Evolutionary conservation across 2,797 vertebrate genomes (phyloP).

Genomic region (Liparis tanakae): DNA sequence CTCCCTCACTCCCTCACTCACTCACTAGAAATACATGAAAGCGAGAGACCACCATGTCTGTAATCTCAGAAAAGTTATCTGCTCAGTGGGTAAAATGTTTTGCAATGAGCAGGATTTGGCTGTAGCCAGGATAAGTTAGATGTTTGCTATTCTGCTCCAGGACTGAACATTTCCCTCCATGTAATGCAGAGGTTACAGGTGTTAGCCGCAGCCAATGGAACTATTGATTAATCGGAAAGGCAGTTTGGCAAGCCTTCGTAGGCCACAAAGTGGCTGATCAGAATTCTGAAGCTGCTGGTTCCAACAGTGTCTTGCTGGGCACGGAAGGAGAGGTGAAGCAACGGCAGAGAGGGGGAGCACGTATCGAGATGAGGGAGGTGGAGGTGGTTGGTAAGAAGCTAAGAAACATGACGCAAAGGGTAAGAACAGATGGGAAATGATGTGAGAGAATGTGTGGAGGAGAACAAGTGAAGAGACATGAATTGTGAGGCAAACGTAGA

Average conservation of each 20-base stretch:
- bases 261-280: constrained; percentile 83
- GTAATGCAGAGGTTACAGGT: constrained; percentile 78
- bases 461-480: constrained; percentile 54
- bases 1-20: constrained; percentile 36
- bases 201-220: constrained; percentile 78
- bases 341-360: constrained; percentile 46
- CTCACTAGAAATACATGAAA: constrained; percentile 36
- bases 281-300: constrained; percentile 75
- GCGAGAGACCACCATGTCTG: constrained; percentile 47
- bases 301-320: constrained; percentile 61
- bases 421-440: constrained; percentile 63
- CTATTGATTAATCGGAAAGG: constrained; percentile 81
- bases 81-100: constrained; percentile 62
- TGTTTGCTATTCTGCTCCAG: constrained; percentile 76
- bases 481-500: constrained; percentile 59
- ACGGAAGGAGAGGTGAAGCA: constrained; percentile 52
- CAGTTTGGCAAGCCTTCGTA: constrained; percentile 73
- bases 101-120: constrained; percentile 63
- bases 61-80: constrained; percentile 61
- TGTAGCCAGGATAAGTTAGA: constrained; percentile 63
- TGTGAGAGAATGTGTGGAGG: constrained; percentile 58
- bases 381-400: constrained; percentile 19
- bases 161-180: constrained; percentile 74
- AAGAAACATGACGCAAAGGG: constrained; percentile 60
- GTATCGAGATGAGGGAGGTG: constrained; percentile 45